Evolutionary conservation across 2,888 invertebrate species (phyloP), one percentile per base, ranked within the genome.

Genomic region (Aphrophora alni): DNA sequence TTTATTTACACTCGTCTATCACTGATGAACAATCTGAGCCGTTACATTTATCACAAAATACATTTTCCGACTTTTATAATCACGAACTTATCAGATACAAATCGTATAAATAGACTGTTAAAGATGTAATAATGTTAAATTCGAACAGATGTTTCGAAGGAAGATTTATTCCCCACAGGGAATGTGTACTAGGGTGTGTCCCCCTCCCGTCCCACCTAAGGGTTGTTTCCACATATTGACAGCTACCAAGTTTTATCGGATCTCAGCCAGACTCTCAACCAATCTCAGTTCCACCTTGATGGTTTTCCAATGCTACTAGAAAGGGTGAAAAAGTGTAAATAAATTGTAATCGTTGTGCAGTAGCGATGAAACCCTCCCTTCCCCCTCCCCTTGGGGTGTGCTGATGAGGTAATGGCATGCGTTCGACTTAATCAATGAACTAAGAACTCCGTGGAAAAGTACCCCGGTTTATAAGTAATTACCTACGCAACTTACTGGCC

Each of bases 241-340:
- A n/a, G 14, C 59, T 33, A 33, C 33, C 59, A 21, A 4, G 59
- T 59, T 59, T 59, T 59, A 59, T 59, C 59, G 59, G 14, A 59
- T 21, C 59, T 59, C 59, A 59, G 21, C 21, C 59, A 59, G 14
- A 2, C 59, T 59, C 59, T 59, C 59, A 21, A 21, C 59, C 59
- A 59, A 59, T 59, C 59, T 59, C 59, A 21, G 59, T 59, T 59
- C 59, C 59, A 59, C 59, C 59, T 59, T 59, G 59, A 59, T 59
- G 59, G 59, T 59, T 59, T 59, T 21, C 59, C 59, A 10, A 59
- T 59, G 59, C 17, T 14, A 21, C 17, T 14, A 21, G 59, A 4
- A 5, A 59, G n/a, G 59, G n/a, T 21, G 59, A 21, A 44, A 21
- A 59, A n/a, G n/a, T 59, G 59, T 59, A 59, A 59, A 59, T 59